These are phyloP conservation scores for Bibio marci DNA, from an alignment of 2,888 invertebrate species.

Conservation along the genomic window DNA sequence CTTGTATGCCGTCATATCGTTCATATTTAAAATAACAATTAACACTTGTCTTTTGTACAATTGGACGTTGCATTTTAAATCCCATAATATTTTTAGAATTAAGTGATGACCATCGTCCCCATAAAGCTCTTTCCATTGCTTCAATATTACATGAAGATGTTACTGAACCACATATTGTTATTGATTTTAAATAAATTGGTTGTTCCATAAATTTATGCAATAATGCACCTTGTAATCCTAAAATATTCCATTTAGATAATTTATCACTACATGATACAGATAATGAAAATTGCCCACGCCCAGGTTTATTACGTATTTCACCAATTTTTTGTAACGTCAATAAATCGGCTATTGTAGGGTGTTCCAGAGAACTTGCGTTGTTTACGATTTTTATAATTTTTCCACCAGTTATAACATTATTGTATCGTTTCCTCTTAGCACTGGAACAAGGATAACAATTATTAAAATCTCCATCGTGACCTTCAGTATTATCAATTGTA, in stretches of 20 bases:
- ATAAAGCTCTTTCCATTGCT: slow-evolving; percentile 37
- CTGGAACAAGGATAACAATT: neutral
- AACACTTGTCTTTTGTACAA: slow-evolving; percentile 13
- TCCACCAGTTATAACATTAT: neutral
- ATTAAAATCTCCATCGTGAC: slow-evolving; percentile 10
- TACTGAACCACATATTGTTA: slow-evolving; percentile 47
- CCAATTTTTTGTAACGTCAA: slow-evolving; percentile 51
- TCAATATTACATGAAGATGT: slow-evolving; percentile 39
- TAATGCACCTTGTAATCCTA: slow-evolving; percentile 74
- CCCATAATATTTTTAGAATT: neutral
- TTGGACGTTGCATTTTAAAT: slow-evolving; percentile 15
- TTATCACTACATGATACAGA: slow-evolving; percentile 93
- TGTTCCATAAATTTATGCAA: slow-evolving; percentile 44
- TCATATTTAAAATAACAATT: slow-evolving; percentile 25
- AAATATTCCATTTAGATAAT: slow-evolving; percentile 69
- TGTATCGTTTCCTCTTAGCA: too few species aligned
- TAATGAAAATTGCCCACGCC: slow-evolving; percentile 71
- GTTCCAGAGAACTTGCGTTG: too few species aligned
- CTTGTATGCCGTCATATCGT: slow-evolving; percentile 26
- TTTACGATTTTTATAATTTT: slow-evolving; percentile 33
- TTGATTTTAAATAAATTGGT: slow-evolving; percentile 50
- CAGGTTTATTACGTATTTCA: slow-evolving; percentile 72
- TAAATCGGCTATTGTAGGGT: slow-evolving; percentile 26
- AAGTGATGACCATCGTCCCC: slow-evolving; percentile 22
- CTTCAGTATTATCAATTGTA: slow-evolving; percentile 12